phyloP scores from a whole-genome alignment of 2,113 vertebrate species.

The Clinocottus analis region DNA sequence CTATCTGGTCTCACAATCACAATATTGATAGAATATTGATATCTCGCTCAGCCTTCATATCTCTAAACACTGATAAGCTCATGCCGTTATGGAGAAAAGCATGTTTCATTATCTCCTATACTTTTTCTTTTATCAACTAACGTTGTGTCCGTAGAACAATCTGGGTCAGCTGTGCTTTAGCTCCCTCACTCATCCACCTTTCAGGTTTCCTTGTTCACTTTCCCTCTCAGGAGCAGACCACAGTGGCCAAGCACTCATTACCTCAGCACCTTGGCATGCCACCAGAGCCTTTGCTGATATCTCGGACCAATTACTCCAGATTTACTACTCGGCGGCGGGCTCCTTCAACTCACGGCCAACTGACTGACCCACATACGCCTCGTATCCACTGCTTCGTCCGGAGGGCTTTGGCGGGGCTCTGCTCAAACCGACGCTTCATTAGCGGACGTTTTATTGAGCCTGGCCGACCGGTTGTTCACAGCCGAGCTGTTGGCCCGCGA shows the following conservation, averaged over 20 bases:
- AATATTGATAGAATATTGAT: too few relatives aligned
- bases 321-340: slow-evolving; percentile 47
- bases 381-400: slow-evolving; percentile 11
- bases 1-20: too few relatives aligned
- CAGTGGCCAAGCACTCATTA: slow-evolving; percentile 62
- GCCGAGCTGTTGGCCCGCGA: slow-evolving; percentile 39
- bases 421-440: slow-evolving; percentile 51
- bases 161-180: slow-evolving; percentile 50
- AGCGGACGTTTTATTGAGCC: slow-evolving; percentile 44
- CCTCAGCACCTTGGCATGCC: slow-evolving; percentile 72
- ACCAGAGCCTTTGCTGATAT: slow-evolving; percentile 66
- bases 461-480: slow-evolving; percentile 36
- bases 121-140: slow-evolving; percentile 18
- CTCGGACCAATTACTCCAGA: slow-evolving; percentile 70
- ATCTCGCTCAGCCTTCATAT: too few relatives aligned
- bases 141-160: slow-evolving; percentile 15
- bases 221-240: slow-evolving; percentile 26
- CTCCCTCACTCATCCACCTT: slow-evolving; percentile 42
- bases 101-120: slow-evolving; percentile 3
- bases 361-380: slow-evolving; percentile 67
- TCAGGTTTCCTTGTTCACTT: slow-evolving; percentile 55
- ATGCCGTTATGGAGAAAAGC: slow-evolving; percentile 6
- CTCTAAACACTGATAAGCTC: not conserved
- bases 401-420: slow-evolving; percentile 15
- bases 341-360: slow-evolving; percentile 52